A percentile compares a stretch with the other conserved stretches of the same genome.
These are phyloP conservation scores for Asarcornis scutulata DNA, from an alignment of 2,113 vertebrate genomes.

Conservation along the genomic window DNA sequence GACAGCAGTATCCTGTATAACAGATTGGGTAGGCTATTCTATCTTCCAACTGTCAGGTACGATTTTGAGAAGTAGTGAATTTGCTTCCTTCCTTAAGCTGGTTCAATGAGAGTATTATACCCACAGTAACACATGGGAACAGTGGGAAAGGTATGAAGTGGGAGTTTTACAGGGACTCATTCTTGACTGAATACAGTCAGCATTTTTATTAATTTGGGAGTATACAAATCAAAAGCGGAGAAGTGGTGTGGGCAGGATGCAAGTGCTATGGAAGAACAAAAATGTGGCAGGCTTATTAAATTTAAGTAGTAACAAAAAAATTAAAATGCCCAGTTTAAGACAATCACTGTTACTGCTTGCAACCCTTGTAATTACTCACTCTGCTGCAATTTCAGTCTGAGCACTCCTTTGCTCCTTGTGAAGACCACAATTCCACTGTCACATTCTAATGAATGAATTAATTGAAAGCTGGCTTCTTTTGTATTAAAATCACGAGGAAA, in stretches of 20 bases:
- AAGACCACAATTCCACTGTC: not conserved
- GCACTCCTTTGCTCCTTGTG: not conserved
- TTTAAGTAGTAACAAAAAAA: not conserved
- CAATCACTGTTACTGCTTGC: not conserved
- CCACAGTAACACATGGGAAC: not conserved
- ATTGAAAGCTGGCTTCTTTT: not conserved
- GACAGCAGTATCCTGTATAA: not conserved
- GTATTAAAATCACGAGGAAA: not conserved
- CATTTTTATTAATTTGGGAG: not conserved
- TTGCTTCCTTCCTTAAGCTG: not conserved
- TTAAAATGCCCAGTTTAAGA: not conserved
- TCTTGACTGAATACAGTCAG: not conserved
- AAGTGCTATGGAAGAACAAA: not conserved
- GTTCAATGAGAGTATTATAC: not conserved
- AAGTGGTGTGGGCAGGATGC: not conserved
- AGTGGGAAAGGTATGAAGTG: not conserved
- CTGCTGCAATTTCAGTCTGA: not conserved
- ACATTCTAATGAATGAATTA: not conserved
- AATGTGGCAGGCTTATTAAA: not conserved
- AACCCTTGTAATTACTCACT: not conserved
- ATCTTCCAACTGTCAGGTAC: not conserved
- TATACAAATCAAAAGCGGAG: not conserved
- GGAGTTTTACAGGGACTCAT: not conserved
- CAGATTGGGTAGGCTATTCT: fast-evolving
- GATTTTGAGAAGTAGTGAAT: fast-evolving